Evolutionary conservation across 1,140 invertebrate genomes (phyloP).

Genomic region (Hydropsyche tenuis): DNA sequence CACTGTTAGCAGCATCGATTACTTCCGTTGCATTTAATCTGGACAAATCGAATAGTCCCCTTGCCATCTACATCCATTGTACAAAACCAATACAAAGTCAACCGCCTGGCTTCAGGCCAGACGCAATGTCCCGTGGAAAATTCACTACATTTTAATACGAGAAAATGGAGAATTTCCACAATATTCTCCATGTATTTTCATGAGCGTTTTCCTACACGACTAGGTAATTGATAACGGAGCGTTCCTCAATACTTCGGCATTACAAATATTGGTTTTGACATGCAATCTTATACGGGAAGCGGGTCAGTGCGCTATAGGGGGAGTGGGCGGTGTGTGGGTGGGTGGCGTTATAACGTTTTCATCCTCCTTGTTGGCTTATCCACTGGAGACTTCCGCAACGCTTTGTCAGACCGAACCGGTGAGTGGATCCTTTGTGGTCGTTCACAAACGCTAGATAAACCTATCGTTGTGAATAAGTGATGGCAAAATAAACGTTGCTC

Average conservation of each 20-base stretch:
- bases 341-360: background rate
- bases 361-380: slow-evolving; percentile 5
- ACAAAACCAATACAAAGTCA: background rate
- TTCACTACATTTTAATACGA: slow-evolving; percentile 25
- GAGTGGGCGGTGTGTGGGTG: background rate
- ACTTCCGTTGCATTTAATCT: slow-evolving; percentile 39
- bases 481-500: too few species aligned
- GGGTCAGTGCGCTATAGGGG: slow-evolving; percentile 6
- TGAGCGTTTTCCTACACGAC: background rate
- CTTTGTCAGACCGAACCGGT: slow-evolving; percentile 6
- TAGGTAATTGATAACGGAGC: slow-evolving; percentile 33
- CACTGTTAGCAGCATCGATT: slow-evolving; percentile 25
- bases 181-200: background rate
- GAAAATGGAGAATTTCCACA: background rate
- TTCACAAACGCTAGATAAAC: background rate
- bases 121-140: background rate
- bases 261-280: slow-evolving; percentile 36
- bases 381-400: slow-evolving; percentile 14
- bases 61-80: slow-evolving; percentile 8
- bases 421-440: background rate
- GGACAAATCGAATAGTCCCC: slow-evolving; percentile 23
- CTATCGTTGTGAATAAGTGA: too few species aligned
- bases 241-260: slow-evolving; percentile 2
- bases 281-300: slow-evolving; percentile 26
- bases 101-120: slow-evolving; percentile 20